Percentiles rank a stretch among this genome's conserved stretches.
Evolutionary conservation across 2,113 vertebrate genomes (phyloP).

Genomic region (Clarias magur): DNA sequence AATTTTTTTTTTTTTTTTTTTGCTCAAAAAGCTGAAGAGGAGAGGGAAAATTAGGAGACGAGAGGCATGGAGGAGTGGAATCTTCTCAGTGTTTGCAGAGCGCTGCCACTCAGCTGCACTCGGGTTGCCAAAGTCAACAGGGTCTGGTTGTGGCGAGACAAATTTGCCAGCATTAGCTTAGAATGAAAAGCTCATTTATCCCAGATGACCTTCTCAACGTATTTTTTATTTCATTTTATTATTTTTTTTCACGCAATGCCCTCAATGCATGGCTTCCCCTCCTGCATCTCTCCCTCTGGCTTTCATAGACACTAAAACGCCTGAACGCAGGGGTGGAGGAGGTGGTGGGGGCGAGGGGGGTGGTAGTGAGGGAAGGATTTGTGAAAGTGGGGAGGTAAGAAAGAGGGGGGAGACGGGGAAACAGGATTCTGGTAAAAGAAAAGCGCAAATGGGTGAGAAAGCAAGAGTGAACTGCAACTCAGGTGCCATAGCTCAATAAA

Average conservation of each 20-base stretch:
- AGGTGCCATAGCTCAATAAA: slow-evolving; percentile 52
- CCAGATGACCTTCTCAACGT: slow-evolving; percentile 43
- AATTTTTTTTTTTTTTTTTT: slow-evolving; percentile 28
- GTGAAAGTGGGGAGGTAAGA: not conserved
- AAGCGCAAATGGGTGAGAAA: slow-evolving; percentile 10
- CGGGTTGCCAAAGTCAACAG: slow-evolving; percentile 53
- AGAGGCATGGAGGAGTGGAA: slow-evolving; percentile 31
- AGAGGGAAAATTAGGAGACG: slow-evolving; percentile 36
- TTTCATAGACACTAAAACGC: slow-evolving; percentile 27
- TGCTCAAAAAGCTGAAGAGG: slow-evolving; percentile 15
- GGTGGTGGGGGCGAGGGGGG: not conserved
- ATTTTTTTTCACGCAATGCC: slow-evolving; percentile 21
- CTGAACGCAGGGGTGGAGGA: not conserved
- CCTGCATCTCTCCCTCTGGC: slow-evolving; percentile 26
- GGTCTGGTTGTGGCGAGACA: slow-evolving; percentile 47
- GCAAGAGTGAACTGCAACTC: slow-evolving; percentile 39
- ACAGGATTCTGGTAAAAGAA: slow-evolving; percentile 2
- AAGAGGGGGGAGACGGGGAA: not conserved
- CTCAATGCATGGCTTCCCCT: slow-evolving; percentile 41
- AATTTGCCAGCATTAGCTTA: slow-evolving; percentile 50
- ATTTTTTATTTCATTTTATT: not conserved
- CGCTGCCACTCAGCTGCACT: slow-evolving; percentile 41
- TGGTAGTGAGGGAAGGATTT: not conserved
- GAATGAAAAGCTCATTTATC: slow-evolving; percentile 54
- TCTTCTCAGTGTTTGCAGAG: slow-evolving; percentile 42